These are phyloP conservation scores for Drosophila yooni DNA, from an alignment of 2,888 invertebrate species.

Conservation along the genomic window DNA sequence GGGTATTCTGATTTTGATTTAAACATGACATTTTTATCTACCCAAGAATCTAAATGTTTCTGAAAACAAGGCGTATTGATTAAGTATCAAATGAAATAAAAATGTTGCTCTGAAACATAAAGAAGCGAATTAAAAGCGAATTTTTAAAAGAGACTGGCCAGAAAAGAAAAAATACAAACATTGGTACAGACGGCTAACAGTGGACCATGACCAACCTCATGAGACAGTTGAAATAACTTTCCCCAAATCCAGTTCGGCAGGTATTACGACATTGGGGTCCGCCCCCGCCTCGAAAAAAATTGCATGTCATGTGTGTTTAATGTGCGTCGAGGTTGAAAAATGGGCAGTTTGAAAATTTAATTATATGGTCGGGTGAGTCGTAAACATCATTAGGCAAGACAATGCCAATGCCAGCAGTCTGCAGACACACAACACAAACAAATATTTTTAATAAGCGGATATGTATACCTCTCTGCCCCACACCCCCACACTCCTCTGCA, in stretches of 20 bases:
- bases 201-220: conserved; percentile 6
- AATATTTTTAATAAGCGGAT: conserved; percentile 76
- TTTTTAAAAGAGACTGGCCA: neutral
- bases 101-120: neutral
- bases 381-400: conserved; percentile 63
- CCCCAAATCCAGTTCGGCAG: neutral
- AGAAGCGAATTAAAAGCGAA: neutral
- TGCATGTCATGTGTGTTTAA: conserved; percentile 32
- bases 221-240: neutral
- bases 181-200: neutral
- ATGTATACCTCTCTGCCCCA: neutral
- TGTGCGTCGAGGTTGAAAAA: conserved; percentile 47
- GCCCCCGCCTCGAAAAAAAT: neutral
- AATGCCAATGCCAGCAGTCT: conserved; percentile 55
- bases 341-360: conserved; percentile 61
- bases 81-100: neutral
- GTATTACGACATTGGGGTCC: neutral
- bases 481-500: neutral
- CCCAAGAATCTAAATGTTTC: neutral
- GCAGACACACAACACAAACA: conserved; percentile 46
- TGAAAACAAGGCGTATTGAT: neutral
- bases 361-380: conserved; percentile 65
- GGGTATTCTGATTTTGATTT: neutral
- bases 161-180: neutral
- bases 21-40: neutral